Base-by-base conservation (phyloP, 2,888 invertebrate species). In the Sarcophaga variegata region DNA sequence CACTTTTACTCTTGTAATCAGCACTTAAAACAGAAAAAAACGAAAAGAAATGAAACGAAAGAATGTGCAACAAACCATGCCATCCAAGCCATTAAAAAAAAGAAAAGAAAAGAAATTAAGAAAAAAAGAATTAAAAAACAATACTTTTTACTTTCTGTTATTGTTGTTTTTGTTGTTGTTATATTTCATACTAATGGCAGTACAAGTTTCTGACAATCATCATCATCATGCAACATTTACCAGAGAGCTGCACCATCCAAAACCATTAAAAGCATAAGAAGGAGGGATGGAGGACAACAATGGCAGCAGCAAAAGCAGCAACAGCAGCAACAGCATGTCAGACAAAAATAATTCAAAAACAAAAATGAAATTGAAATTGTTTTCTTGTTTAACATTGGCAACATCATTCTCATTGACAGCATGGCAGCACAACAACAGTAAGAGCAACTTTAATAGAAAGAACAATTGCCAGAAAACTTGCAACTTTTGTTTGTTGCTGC, bases 1-100 rank as follows among this genome's bases (percentile, higher is more conserved):
- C 78, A 85, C 85, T 85, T 85, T 85, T 85, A 82, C 85, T 85
- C 79, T 83, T 86, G 86, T 83, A 86, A 83, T 86, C 82, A 82
- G 75, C 86, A 67, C 66, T 66, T 25, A 63, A 70, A 77, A 67
- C 37, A 37, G 37, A 37, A 37, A 37, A 10, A 10, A 10, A 10
- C 37, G 37, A 37, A 37, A 37, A 10, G 37, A 37, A 37, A 37
- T 37, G 37, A 37, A 37, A 37, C 37, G 37, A 37, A 37, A 37
- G 76, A 54, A 77, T 83, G 82, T 83, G 82, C 81, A 81, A 79
- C 78, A 85, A 82, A 81, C 78, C 85, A 81, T 85, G 76, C 81
- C 71, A 59, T 66, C 63, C 63, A 83, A 63, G 64, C 27, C 27
- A 70, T 8, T 25, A 14, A 17, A 27, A 25, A 64, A 47, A 60